These are phyloP conservation scores for Coleophora flavipennella DNA, from an alignment of 2,888 invertebrate genomes.

Conservation along the genomic window DNA sequence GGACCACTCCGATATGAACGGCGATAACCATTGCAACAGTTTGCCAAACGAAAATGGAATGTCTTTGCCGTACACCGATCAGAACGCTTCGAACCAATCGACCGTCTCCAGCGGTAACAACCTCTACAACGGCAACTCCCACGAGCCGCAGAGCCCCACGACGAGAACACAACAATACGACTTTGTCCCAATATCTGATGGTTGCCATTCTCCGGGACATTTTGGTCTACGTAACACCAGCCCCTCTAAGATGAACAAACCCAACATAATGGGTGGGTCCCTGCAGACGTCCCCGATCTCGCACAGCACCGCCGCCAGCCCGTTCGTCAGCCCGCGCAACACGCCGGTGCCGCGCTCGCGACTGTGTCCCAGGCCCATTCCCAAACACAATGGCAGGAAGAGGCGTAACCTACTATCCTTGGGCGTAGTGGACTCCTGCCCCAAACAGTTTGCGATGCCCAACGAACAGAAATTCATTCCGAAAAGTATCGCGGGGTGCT, in stretches of 20 bases:
- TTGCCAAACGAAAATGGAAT: conserved; percentile 40
- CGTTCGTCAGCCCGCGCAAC: conserved; percentile 86
- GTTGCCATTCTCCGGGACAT: conserved; percentile 74
- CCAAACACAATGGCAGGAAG: conserved; percentile 52
- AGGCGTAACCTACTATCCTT: conserved; percentile 47
- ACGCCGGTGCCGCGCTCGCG: conserved; percentile 81
- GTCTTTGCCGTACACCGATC: conserved; percentile 29
- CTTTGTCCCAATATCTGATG: conserved; percentile 89
- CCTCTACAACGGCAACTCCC: conserved; percentile 49
- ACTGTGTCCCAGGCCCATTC: conserved; percentile 68
- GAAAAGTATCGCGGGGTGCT: conserved; percentile 37
- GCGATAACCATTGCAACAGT: conserved; percentile 32
- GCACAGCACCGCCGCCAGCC: conserved; percentile 81
- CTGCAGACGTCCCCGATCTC: conserved; percentile 62
- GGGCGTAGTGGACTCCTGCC: conserved; percentile 39
- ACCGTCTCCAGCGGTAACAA: conserved; percentile 31
- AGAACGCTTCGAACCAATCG: conserved; percentile 28
- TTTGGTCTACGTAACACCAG: conserved; percentile 51
- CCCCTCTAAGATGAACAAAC: conserved; percentile 48
- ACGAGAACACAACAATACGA: conserved; percentile 85
- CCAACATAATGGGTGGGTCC: conserved; percentile 50
- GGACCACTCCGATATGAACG: conserved; percentile 25
- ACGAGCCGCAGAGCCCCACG: conserved; percentile 82
- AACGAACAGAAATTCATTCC: conserved; percentile 56
- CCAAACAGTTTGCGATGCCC: conserved; percentile 57